Percentiles rank a stretch among this genome's conserved stretches.
These are phyloP conservation scores for Augiades crinisus DNA, from an alignment of 2,888 invertebrate species.

Conservation along the genomic window DNA sequence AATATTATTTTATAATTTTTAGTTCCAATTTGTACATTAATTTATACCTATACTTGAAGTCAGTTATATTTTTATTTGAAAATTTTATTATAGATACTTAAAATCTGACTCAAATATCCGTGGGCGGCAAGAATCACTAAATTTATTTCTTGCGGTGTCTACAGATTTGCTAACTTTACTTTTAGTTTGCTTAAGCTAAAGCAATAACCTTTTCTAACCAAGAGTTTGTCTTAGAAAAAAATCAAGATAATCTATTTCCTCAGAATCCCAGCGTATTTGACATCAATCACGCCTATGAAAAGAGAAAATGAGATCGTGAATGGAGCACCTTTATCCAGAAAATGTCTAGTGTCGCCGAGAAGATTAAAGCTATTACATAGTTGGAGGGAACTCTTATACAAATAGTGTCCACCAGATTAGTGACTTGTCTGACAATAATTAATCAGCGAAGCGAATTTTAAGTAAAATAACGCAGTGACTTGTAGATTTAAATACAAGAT, in stretches of 20 bases:
- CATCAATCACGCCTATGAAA: slow-evolving; percentile 25
- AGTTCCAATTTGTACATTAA: too few relatives aligned
- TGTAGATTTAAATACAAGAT: too few relatives aligned
- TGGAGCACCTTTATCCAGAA: slow-evolving; percentile 25
- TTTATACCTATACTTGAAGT: too few relatives aligned
- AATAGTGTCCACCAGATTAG: background rate
- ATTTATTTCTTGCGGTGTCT: too few relatives aligned
- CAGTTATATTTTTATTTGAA: too few relatives aligned
- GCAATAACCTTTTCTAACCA: background rate
- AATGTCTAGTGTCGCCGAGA: slow-evolving; percentile 17
- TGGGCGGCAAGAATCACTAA: too few relatives aligned
- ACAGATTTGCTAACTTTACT: too few relatives aligned
- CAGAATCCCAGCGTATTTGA: slow-evolving; percentile 13
- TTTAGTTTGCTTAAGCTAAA: too few relatives aligned
- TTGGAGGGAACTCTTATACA: slow-evolving; percentile 10
- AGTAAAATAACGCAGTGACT: too few relatives aligned
- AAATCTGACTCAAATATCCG: too few relatives aligned
- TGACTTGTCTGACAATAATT: background rate
- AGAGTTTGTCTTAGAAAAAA: slow-evolving; percentile 15
- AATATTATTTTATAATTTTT: too few relatives aligned
- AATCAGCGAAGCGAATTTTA: background rate
- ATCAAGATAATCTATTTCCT: slow-evolving; percentile 24
- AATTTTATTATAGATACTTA: too few relatives aligned
- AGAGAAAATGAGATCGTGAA: slow-evolving; percentile 25
- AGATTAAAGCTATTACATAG: slow-evolving; percentile 22